Base-by-base conservation (phyloP, 2,797 vertebrate species). In the Harpagifer antarcticus region DNA sequence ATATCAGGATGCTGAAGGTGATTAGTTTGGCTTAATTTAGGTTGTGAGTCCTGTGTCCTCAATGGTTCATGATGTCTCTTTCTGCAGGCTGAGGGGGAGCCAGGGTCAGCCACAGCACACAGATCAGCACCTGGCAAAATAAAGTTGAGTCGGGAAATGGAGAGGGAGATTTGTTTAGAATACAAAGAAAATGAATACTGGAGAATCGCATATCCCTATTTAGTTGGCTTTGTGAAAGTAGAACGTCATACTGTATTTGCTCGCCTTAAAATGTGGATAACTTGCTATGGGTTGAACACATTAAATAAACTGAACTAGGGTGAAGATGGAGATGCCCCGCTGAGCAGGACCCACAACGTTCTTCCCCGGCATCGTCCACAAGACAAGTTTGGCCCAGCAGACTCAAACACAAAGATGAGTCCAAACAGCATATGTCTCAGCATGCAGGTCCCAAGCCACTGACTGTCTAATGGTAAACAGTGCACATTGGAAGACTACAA, bases 21-120 rank as follows among this genome's bases (percentile, higher is more conserved):
- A 93, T 93, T 70, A 91, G 82, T 72, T 92, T 88, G 52, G 90
- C 90, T 74, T 94, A 89, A 71, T 94, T 94, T 67, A 92, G 93
- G 58, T 86, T 91, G 68, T 33, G 33, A 8, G 91, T 82, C 57
- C 74, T 81, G 23, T 83, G 67, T 60, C 74, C 83, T 54, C 68
- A 72, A 57, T 45, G 84, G 64, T 73, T 78, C 31, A 69, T 70
- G 31, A 74, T 78, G 9, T 71, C 69, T 76, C 70, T 88, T 73
- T 88, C 83, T 67, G 82, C 64, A 68, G 89, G 84, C 47, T 84
- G 63, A 68, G 82, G 74, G 59, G 82, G 86, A 53, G 79, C 53
- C 19, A 82, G 63, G 45, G 73, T 49, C 61, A 90, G 76, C 71
- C 86, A 90, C 47, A 89, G 52, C 17, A 73, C 80, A 88, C 86